phyloP scores from a whole-genome alignment of 2,113 vertebrate genomes.

The Taxidea taxus region DNA sequence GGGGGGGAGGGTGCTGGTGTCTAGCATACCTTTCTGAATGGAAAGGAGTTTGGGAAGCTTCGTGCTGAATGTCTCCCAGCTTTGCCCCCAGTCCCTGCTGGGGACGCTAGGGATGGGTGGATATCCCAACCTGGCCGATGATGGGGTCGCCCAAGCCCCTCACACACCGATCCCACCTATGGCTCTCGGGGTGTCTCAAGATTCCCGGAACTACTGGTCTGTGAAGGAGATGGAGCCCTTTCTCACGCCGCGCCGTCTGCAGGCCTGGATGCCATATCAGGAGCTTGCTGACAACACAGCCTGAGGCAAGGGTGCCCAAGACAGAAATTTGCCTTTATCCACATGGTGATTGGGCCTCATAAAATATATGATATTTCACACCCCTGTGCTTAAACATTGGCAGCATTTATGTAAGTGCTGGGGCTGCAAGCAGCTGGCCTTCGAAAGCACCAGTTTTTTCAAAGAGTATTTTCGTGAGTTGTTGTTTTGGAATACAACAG shows the following conservation, averaged over 20 bases:
- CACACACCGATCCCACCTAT: background rate
- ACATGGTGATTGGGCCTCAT: background rate
- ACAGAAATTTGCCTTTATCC: background rate
- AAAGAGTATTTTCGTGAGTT: background rate
- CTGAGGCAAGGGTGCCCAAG: accelerated
- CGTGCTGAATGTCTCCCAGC: background rate
- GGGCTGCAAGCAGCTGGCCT: background rate
- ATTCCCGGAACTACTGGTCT: no score
- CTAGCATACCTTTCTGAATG: background rate
- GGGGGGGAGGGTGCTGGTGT: background rate
- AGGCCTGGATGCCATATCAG: background rate
- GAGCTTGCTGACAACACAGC: background rate
- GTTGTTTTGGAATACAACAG: background rate
- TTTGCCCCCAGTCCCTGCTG: background rate
- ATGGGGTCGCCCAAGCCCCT: background rate
- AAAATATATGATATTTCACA: background rate
- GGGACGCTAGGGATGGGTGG: background rate
- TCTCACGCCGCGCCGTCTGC: background rate
- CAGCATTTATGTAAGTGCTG: background rate
- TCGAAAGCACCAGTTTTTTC: background rate
- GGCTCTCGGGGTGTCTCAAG: background rate
- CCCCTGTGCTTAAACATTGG: background rate
- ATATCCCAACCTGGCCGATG: background rate
- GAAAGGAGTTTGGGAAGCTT: accelerated
- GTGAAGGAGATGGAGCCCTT: background rate